Evolutionary conservation across 1,140 invertebrate species (phyloP).

Genomic region (Diorhabda carinulata): DNA sequence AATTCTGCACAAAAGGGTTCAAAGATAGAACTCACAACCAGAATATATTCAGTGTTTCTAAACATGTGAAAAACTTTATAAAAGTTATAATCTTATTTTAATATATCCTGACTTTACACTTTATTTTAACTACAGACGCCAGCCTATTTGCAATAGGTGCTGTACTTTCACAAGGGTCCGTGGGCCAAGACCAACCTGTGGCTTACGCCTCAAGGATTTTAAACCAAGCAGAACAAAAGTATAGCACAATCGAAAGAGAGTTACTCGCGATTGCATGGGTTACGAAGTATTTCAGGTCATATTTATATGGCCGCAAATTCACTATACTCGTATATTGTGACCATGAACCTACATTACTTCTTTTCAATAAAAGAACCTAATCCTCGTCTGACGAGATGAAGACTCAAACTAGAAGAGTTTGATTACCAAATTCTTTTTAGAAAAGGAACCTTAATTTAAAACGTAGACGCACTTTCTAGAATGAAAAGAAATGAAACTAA

Average conservation of each 20-base stretch:
- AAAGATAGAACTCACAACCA: background rate
- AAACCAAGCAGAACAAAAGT: slow-evolving; percentile 30
- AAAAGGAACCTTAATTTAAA: too few species aligned
- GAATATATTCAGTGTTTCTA: slow-evolving; percentile 7
- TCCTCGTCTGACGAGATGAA: background rate
- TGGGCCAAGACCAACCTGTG: slow-evolving; percentile 22
- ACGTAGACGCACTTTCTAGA: too few species aligned
- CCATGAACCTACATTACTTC: slow-evolving; percentile 4
- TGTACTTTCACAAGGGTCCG: slow-evolving; percentile 25
- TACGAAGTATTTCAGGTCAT: slow-evolving; percentile 19
- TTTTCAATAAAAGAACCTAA: slow-evolving; percentile 10
- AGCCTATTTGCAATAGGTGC: slow-evolving; percentile 30
- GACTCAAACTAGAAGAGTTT: too few species aligned
- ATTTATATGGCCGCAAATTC: slow-evolving; percentile 34
- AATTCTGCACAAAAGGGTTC: background rate
- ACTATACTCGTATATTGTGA: slow-evolving; percentile 12
- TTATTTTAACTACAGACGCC: slow-evolving; percentile 32
- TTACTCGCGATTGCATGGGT: slow-evolving; percentile 30
- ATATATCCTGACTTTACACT: slow-evolving; percentile 31
- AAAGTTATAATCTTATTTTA: slow-evolving; percentile 22
- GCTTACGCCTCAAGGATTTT: slow-evolving; percentile 29
- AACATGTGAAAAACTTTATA: slow-evolving; percentile 14
- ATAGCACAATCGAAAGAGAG: slow-evolving; percentile 18
- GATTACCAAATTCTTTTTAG: too few species aligned
- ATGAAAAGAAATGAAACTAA: too few species aligned